A percentile compares a stretch with the other conserved stretches of the same genome.
phyloP scores from a whole-genome alignment of 2,888 invertebrate species.

The Drosophila siamana region DNA sequence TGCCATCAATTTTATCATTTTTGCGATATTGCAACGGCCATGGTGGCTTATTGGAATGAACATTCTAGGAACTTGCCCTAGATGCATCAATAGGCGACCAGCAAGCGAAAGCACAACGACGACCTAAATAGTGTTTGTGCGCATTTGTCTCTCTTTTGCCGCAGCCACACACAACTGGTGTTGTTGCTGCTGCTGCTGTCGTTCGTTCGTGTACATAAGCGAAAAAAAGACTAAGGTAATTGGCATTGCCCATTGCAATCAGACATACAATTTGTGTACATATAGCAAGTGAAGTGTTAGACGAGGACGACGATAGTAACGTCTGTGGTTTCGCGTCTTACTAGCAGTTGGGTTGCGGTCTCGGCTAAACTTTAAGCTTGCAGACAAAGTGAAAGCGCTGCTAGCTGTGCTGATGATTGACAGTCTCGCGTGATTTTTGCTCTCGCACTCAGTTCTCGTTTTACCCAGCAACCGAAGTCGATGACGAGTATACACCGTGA shows the following conservation, averaged over 20 bases:
- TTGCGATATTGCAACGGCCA: slow-evolving; percentile 66
- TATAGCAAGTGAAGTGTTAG: slow-evolving; percentile 23
- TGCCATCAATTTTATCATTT: slow-evolving; percentile 57
- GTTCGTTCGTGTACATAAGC: slow-evolving; percentile 5
- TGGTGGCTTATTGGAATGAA: slow-evolving; percentile 79
- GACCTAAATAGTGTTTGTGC: slow-evolving; percentile 68
- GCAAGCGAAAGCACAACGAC: slow-evolving; percentile 49
- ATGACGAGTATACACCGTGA: not conserved
- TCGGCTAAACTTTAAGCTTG: slow-evolving; percentile 52
- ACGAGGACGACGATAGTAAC: slow-evolving; percentile 24
- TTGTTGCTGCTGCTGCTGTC: slow-evolving; percentile 1
- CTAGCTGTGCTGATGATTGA: slow-evolving; percentile 1
- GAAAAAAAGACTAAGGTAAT: slow-evolving; percentile 22
- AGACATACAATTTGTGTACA: slow-evolving; percentile 1
- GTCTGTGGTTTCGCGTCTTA: slow-evolving; percentile 4
- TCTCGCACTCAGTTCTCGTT: not conserved
- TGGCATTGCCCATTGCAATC: slow-evolving; percentile 33
- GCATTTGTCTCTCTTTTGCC: slow-evolving; percentile 16
- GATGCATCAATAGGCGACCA: slow-evolving; percentile 81
- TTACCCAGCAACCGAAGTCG: slow-evolving; percentile 3
- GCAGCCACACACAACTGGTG: not conserved
- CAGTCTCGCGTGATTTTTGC: not conserved
- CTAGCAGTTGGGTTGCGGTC: slow-evolving; percentile 50
- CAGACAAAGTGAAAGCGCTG: slow-evolving; percentile 1
- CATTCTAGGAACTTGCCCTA: slow-evolving; percentile 86